phyloP scores from a whole-genome alignment of 1,140 invertebrate species.

The Atta cephalotes region DNA sequence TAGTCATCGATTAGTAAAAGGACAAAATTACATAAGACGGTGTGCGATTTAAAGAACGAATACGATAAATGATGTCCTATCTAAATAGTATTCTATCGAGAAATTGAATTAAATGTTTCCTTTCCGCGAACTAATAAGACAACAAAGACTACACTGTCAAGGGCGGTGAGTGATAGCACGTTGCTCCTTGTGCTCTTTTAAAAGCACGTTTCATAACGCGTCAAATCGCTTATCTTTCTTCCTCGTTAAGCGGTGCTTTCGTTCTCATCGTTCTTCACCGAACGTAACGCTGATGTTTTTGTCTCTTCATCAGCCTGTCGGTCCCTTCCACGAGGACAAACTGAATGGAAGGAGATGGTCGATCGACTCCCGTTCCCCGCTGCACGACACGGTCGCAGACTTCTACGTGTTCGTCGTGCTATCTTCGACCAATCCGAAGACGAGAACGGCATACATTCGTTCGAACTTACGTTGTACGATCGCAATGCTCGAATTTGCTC shows the following conservation, averaged over 20 bases:
- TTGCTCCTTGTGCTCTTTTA: not conserved
- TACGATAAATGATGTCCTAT: conserved; percentile 1
- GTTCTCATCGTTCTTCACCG: conserved; percentile 6
- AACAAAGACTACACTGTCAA: too few relatives aligned
- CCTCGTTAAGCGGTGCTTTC: not conserved
- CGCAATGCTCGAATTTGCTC: conserved; percentile 38
- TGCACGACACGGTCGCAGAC: not conserved
- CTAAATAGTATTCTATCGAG: not conserved
- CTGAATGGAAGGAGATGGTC: conserved; percentile 82
- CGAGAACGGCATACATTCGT: conserved; percentile 41
- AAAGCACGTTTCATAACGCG: conserved; percentile 3
- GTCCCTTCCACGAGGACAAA: conserved; percentile 49
- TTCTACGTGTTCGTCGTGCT: not conserved
- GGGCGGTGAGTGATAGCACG: not conserved
- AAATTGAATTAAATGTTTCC: not conserved
- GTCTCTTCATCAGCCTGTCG: conserved; percentile 2
- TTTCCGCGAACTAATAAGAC: too few relatives aligned
- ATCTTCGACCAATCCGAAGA: conserved; percentile 65
- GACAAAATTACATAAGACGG: not conserved
- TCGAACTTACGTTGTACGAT: conserved; percentile 42
- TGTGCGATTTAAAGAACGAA: not conserved
- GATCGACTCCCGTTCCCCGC: conserved; percentile 66
- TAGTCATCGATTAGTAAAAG: not conserved
- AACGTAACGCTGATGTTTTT: conserved; percentile 13
- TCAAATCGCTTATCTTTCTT: conserved; percentile 7